Conservation (phyloP, 2,113 vertebrate species). For the Tenrec ecaudatus region DNA sequence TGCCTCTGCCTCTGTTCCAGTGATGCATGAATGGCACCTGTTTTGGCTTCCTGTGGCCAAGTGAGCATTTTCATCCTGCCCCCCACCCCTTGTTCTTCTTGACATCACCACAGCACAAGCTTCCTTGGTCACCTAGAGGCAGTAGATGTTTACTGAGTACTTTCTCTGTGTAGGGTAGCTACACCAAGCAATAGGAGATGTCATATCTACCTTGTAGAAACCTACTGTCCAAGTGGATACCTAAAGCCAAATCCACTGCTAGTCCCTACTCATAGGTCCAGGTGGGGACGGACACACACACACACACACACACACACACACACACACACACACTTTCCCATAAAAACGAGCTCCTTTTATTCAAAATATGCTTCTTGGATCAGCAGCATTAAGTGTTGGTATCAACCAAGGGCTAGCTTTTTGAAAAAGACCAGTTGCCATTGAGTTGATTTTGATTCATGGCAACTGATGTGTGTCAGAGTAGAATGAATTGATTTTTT, state of each 20-base stretch:
- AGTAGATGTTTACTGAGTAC: slow-evolving; percentile 16
- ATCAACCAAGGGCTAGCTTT: not conserved
- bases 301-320: no score
- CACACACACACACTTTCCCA: not conserved
- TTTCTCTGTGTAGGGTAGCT: not conserved
- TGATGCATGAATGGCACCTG: not conserved
- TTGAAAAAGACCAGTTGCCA: not conserved
- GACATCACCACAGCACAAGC: not conserved
- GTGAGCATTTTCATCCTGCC: slow-evolving; percentile 16
- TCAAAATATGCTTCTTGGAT: slow-evolving; percentile 31
- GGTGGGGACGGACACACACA: no score
- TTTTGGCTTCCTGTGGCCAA: not conserved
- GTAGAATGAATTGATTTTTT: not conserved
- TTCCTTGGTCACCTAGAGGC: not conserved
- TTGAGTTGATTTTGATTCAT: not conserved
- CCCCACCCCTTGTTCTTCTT: not conserved
- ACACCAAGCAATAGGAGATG: slow-evolving; percentile 43
- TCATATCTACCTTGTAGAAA: not conserved
- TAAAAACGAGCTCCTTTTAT: not conserved
- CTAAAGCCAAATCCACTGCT: no score
- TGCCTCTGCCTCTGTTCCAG: not conserved
- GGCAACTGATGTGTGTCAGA: not conserved
- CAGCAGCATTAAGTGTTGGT: slow-evolving; percentile 29
- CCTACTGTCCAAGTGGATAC: slow-evolving; percentile 12
- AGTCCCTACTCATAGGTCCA: no score